Conservation (phyloP, 2,888 invertebrate species). For the Antheraea yamamai region DNA sequence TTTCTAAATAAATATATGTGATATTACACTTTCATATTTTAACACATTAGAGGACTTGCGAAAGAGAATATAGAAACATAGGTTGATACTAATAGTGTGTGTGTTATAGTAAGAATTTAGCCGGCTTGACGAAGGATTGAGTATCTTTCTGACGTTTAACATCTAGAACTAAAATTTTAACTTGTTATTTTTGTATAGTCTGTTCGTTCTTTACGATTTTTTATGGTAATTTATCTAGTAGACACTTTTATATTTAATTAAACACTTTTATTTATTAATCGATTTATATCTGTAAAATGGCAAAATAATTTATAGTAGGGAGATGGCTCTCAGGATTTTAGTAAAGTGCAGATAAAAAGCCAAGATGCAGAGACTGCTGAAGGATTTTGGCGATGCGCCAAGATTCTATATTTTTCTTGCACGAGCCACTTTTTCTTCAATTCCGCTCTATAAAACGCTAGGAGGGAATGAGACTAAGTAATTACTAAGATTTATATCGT, state of each 20-base stretch:
- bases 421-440: constrained; percentile 63
- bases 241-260: neutral
- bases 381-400: constrained; percentile 60
- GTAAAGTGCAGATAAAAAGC: constrained; percentile 44
- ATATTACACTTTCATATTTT: neutral
- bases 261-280: neutral
- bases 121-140: neutral
- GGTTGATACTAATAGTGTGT: too few species aligned
- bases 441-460: constrained; percentile 52
- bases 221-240: neutral
- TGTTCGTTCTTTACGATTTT: neutral
- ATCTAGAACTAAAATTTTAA: neutral
- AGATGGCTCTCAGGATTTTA: constrained; percentile 32
- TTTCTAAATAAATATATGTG: neutral
- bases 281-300: neutral
- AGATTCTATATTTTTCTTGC: constrained; percentile 55
- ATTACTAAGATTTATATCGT: constrained; percentile 76
- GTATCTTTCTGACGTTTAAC: neutral
- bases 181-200: neutral
- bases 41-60: too few species aligned
- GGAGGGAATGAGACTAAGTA: constrained; percentile 65
- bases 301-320: constrained; percentile 28
- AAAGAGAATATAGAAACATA: too few species aligned
- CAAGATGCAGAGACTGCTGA: constrained; percentile 52
- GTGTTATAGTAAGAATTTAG: too few species aligned